A percentile compares a stretch with the other conserved stretches of the same genome.
Evolutionary conservation across 2,113 vertebrate genomes (phyloP).

Genomic region (Trinectes maculatus): DNA sequence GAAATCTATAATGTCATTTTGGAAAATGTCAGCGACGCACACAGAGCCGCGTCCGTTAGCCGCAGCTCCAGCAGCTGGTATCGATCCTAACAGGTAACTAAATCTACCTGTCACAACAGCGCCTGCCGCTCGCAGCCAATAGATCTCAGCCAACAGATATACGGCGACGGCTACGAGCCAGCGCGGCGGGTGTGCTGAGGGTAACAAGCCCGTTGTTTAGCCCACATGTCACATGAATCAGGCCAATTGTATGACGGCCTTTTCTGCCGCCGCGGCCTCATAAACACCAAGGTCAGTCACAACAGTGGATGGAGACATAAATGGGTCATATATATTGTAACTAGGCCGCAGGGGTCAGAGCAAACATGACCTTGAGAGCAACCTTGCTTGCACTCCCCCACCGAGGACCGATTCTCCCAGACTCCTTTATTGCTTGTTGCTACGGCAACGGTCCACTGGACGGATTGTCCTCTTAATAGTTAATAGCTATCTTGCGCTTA

Average conservation of each 20-base stretch:
- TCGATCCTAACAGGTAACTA: slow-evolving; percentile 75
- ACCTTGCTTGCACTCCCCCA: slow-evolving; percentile 39
- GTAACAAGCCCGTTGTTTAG: slow-evolving; percentile 71
- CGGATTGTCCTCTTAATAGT: slow-evolving; percentile 50
- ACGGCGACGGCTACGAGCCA: slow-evolving; percentile 23
- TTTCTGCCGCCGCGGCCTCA: slow-evolving; percentile 57
- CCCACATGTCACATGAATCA: slow-evolving; percentile 76
- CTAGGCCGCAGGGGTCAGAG: slow-evolving; percentile 71
- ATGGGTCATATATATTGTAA: slow-evolving; percentile 76
- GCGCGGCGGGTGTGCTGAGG: slow-evolving; percentile 34
- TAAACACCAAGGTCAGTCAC: slow-evolving; percentile 75
- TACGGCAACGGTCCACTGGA: slow-evolving; percentile 53
- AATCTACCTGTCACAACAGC: slow-evolving; percentile 68
- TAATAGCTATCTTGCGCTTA: slow-evolving; percentile 56
- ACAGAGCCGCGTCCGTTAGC: slow-evolving; percentile 40
- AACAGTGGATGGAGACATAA: slow-evolving; percentile 68
- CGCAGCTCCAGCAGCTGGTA: slow-evolving; percentile 41
- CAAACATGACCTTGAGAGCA: slow-evolving; percentile 72
- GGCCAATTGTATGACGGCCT: slow-evolving; percentile 57
- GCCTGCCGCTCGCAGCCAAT: slow-evolving; percentile 48
- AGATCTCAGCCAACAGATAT: slow-evolving; percentile 55
- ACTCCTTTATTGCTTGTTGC: slow-evolving; percentile 70
- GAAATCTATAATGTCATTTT: slow-evolving; percentile 68
- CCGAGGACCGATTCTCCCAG: slow-evolving; percentile 55
- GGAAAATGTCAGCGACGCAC: slow-evolving; percentile 58